Evolutionary conservation across 2,797 vertebrate species (phyloP).

Genomic region (Neosilurus mollespiculum): DNA sequence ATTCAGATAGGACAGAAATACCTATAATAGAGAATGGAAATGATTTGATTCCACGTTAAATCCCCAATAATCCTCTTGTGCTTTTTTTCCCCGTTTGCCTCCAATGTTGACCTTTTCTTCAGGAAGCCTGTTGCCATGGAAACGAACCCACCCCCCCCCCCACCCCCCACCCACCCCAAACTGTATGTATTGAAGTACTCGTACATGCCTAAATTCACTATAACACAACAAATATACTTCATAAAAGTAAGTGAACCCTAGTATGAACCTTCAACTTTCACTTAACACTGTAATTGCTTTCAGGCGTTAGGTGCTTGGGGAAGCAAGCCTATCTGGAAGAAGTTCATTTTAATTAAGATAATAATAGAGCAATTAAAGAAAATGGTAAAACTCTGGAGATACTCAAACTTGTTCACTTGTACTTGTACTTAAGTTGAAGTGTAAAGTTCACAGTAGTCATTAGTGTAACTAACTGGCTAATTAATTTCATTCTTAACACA

Average conservation of each 20-base stretch:
- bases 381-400: constrained; percentile 28
- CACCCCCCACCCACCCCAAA: neutral
- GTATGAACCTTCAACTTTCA: constrained; percentile 9
- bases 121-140: constrained; percentile 94
- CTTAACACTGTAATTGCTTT: constrained; percentile 8
- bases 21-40: constrained; percentile 69
- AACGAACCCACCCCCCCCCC: constrained; percentile 67
- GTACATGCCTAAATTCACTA: constrained; percentile 42
- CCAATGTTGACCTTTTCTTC: constrained; percentile 90
- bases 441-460: constrained; percentile 32
- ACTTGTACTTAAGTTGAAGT: constrained; percentile 16
- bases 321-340: constrained; percentile 25
- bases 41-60: constrained; percentile 63
- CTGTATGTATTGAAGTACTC: constrained; percentile 47
- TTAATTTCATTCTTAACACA: constrained; percentile 26
- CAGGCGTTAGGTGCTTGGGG: neutral
- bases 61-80: constrained; percentile 70
- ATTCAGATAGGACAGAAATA: constrained; percentile 59
- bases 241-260: neutral
- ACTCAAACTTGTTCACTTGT: constrained; percentile 17
- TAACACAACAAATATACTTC: constrained; percentile 53
- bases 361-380: constrained; percentile 28
- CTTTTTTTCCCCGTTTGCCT: constrained; percentile 81
- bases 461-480: constrained; percentile 32
- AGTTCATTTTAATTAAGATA: constrained; percentile 25